These are phyloP conservation scores for Trichonephila inaurata DNA, from an alignment of 1,140 invertebrate genomes.

Conservation along the genomic window DNA sequence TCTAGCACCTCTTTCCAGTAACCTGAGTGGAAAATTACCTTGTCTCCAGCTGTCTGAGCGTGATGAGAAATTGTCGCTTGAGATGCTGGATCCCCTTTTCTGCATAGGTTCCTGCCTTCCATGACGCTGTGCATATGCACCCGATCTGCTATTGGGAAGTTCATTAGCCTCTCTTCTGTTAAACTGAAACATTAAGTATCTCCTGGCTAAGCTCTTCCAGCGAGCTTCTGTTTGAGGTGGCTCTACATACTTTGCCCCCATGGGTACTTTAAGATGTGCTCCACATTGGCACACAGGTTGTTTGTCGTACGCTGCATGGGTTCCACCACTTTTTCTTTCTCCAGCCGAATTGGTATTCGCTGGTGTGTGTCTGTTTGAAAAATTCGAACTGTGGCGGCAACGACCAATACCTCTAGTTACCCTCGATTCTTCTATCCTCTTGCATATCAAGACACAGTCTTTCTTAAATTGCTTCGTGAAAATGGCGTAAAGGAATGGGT, in stretches of 20 bases:
- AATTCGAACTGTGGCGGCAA: conserved; percentile 92
- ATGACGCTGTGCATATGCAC: not conserved
- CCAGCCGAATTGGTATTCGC: conserved; percentile 92
- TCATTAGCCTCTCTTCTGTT: conserved; percentile 39
- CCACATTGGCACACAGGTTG: conserved; percentile 73
- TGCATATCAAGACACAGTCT: conserved; percentile 96
- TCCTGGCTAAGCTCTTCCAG: conserved; percentile 70
- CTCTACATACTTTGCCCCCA: not conserved
- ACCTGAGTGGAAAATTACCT: conserved; percentile 75
- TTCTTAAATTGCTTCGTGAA: conserved; percentile 99
- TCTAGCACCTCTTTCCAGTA: conserved; percentile 83
- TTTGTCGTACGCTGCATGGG: conserved; percentile 78
- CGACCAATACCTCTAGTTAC: conserved; percentile 85
- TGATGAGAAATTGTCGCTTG: conserved; percentile 93
- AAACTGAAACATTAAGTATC: conserved; percentile 70
- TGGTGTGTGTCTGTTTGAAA: conserved; percentile 90
- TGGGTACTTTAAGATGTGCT: conserved; percentile 46
- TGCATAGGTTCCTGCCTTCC: conserved; percentile 32
- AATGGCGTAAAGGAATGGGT: conserved; percentile 98
- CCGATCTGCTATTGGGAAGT: not conserved
- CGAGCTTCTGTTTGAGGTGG: conserved; percentile 26
- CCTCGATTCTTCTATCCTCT: conserved; percentile 93
- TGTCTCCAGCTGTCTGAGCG: conserved; percentile 90
- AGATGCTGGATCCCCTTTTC: conserved; percentile 85
- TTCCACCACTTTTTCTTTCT: conserved; percentile 74